Evolutionary conservation across 2,888 invertebrate species (phyloP).

Genomic region (Acanthosepion lycidas): DNA sequence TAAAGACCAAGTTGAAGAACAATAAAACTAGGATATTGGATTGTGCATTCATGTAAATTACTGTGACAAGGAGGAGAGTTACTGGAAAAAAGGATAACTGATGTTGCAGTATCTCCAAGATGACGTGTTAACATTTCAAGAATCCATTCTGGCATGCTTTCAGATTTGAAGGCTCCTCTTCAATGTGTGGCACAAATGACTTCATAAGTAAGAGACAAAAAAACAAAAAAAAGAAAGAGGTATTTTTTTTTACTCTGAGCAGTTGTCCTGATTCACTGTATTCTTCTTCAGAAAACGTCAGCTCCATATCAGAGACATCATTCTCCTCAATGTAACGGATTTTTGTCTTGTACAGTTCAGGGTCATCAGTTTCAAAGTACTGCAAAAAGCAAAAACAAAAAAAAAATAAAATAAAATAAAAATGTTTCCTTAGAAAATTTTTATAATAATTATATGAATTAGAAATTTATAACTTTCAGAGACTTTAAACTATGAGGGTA

Average conservation of each 20-base stretch:
- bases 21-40: no score
- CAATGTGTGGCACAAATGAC: no score
- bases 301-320: slow-evolving; percentile 89
- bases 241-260: slow-evolving; percentile 53
- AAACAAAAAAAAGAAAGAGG: neutral
- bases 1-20: no score
- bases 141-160: no score
- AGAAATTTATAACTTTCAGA: no score
- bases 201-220: neutral
- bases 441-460: no score
- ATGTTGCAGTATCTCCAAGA: no score
- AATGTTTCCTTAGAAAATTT: neutral
- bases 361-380: slow-evolving; percentile 97
- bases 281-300: slow-evolving; percentile 91
- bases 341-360: slow-evolving; percentile 92
- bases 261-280: slow-evolving; percentile 87
- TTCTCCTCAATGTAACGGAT: slow-evolving; percentile 93
- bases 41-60: no score
- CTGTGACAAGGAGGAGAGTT: no score
- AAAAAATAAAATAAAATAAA: neutral
- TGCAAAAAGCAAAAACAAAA: slow-evolving; percentile 70
- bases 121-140: no score
- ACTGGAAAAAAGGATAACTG: no score
- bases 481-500: neutral
- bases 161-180: no score